Base-by-base conservation (phyloP, 2,888 invertebrate genomes). In the Drepana falcataria region DNA sequence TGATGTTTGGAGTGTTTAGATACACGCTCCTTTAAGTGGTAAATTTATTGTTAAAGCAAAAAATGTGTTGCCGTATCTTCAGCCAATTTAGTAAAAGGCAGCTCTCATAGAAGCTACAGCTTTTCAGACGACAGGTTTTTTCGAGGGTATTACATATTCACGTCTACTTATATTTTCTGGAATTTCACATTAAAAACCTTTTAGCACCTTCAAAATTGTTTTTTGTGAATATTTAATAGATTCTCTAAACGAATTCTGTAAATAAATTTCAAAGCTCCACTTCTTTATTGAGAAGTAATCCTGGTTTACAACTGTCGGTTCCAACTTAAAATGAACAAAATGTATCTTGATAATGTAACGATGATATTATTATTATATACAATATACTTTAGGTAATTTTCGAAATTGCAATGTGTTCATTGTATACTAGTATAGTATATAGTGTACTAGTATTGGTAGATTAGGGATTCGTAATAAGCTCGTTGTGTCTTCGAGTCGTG, bases 371-470 rank as follows among this genome's bases (percentile, higher is more conserved):
- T 21, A 21, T 21, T 21, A 21, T 21, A 21, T 21, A 21, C 21
- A 21, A 21, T 21, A 21, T 21, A 63, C 59, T 66, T 53, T 73
- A 77, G 64, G 70, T 73, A 69, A 68, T 71, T 73, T 68, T 69
- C 66, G 78, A 51, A 80, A 77, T 83, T 82, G 72, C 77, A 79
- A 83, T 83, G 85, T 87, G 86, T 87, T 87, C 85, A 85, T 81
- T 84, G 81, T 83, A 82, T 73, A 75, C 71, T n/a, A n/a, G n/a
- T n/a, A n/a, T n/a, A n/a, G n/a, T n/a, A n/a, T n/a, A n/a, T n/a
- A n/a, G n/a, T n/a, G n/a, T n/a, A n/a, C 75, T 87, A 87, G 85
- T 81, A 79, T 83, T 83, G 86, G 86, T 87, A 87, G 86, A 71
- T 61, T 82, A 80, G 77, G 65, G 73, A 68, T 65, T 69, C 59